Percentiles rank a stretch among this genome's conserved stretches.
phyloP scores from a whole-genome alignment of 2,888 invertebrate genomes.

The Thalpophila matura region DNA sequence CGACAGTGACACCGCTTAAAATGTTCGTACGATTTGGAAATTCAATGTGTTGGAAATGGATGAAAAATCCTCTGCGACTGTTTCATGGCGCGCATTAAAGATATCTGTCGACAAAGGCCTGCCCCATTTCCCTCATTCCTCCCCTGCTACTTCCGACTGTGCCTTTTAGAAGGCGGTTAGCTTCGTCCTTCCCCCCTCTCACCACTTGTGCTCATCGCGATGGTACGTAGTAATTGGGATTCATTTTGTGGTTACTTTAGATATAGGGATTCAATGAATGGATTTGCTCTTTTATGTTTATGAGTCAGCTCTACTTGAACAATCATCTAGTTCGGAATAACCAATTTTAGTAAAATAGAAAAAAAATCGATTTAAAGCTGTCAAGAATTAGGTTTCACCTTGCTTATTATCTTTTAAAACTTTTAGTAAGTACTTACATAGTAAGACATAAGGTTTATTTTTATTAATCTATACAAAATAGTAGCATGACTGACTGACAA shows the following conservation, averaged over 20 bases:
- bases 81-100: constrained; percentile 28
- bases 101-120: constrained; percentile 40
- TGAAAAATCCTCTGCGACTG: constrained; percentile 7
- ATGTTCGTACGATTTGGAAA: constrained; percentile 3
- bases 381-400: too few species aligned
- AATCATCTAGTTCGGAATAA: too few species aligned
- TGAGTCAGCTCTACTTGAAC: too few species aligned
- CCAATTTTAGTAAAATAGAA: too few species aligned
- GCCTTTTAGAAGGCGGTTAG: constrained; percentile 37
- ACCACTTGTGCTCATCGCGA: constrained; percentile 8
- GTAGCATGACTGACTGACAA: too few species aligned
- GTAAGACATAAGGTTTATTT: too few species aligned
- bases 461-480: too few species aligned
- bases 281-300: background rate
- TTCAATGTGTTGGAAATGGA: constrained; percentile 9
- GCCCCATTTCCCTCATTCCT: constrained; percentile 51
- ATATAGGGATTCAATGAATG: constrained; percentile 6
- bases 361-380: too few species aligned
- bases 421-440: too few species aligned
- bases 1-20: constrained; percentile 7
- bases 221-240: constrained; percentile 43
- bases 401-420: too few species aligned
- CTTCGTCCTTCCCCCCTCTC: background rate
- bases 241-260: constrained; percentile 35
- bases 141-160: constrained; percentile 43